Evolutionary conservation across 2,113 vertebrate species (phyloP).

Genomic region (Amphilophus citrinellus): DNA sequence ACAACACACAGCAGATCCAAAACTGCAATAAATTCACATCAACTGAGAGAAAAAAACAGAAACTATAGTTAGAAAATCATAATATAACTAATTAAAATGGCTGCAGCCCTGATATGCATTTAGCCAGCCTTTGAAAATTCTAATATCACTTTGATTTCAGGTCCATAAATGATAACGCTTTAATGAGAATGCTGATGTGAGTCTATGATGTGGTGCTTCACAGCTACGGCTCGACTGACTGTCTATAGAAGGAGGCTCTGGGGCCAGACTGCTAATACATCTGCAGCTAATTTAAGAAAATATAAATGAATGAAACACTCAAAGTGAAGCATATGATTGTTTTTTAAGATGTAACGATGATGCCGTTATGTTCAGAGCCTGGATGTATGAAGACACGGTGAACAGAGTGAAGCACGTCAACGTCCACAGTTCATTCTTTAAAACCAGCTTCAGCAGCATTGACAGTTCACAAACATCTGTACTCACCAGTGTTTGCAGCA

Average conservation of each 20-base stretch:
- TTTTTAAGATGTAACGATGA: neutral
- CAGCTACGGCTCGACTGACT: too few relatives aligned
- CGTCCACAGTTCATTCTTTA: too few relatives aligned
- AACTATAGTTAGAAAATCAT: neutral
- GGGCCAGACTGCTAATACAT: neutral
- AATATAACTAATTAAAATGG: too few relatives aligned
- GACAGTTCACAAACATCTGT: neutral
- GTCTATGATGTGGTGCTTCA: too few relatives aligned
- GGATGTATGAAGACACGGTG: accelerated
- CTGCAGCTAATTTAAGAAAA: neutral
- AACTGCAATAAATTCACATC: neutral
- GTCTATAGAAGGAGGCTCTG: neutral
- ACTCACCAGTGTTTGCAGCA: neutral
- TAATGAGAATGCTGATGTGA: neutral
- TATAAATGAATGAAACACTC: neutral
- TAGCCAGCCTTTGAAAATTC: neutral
- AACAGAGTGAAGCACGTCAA: too few relatives aligned
- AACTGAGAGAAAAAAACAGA: neutral
- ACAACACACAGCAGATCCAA: neutral
- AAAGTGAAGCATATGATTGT: too few relatives aligned
- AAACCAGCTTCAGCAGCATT: neutral
- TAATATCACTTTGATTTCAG: neutral
- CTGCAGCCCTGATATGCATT: too few relatives aligned
- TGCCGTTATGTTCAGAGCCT: neutral
- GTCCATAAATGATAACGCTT: neutral